phyloP scores from a whole-genome alignment of 2,797 vertebrate species.

The Danio tinwini region DNA sequence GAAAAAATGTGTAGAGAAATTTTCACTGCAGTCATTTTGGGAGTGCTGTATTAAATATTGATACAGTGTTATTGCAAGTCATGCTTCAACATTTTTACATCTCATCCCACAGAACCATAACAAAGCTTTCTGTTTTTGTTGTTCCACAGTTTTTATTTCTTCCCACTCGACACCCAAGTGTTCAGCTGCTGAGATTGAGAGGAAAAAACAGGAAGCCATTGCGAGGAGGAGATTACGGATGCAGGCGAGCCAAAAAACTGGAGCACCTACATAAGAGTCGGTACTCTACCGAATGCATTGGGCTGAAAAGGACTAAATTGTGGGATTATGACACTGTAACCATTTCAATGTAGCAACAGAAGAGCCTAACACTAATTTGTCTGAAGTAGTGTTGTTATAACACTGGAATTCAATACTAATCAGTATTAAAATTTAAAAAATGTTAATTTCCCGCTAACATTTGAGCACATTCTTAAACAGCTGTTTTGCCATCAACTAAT shows the following conservation, averaged over 20 bases:
- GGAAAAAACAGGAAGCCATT: slow-evolving; percentile 91
- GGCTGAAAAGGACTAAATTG: neutral
- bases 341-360: neutral
- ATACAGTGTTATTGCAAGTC: neutral
- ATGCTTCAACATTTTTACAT: neutral
- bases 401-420: too few relatives aligned
- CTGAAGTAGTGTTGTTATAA: too few relatives aligned
- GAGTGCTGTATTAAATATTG: neutral
- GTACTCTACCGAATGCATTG: neutral
- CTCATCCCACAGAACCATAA: neutral
- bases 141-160: slow-evolving; percentile 78
- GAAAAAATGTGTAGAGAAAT: too few relatives aligned
- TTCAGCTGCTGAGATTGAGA: slow-evolving; percentile 89
- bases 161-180: slow-evolving; percentile 80
- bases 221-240: slow-evolving; percentile 84
- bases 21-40: neutral
- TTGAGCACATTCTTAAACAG: too few relatives aligned
- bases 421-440: too few relatives aligned
- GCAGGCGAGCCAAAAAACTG: slow-evolving; percentile 72
- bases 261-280: slow-evolving; percentile 57
- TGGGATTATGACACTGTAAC: slow-evolving; percentile 7
- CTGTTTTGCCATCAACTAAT: too few relatives aligned
- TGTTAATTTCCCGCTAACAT: too few relatives aligned
- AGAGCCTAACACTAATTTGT: neutral
- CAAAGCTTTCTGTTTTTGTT: slow-evolving; percentile 4